Percentiles rank a stretch among this genome's conserved stretches.
Evolutionary conservation across 2,888 invertebrate genomes (phyloP).

Genomic region (Tridacna crocea): DNA sequence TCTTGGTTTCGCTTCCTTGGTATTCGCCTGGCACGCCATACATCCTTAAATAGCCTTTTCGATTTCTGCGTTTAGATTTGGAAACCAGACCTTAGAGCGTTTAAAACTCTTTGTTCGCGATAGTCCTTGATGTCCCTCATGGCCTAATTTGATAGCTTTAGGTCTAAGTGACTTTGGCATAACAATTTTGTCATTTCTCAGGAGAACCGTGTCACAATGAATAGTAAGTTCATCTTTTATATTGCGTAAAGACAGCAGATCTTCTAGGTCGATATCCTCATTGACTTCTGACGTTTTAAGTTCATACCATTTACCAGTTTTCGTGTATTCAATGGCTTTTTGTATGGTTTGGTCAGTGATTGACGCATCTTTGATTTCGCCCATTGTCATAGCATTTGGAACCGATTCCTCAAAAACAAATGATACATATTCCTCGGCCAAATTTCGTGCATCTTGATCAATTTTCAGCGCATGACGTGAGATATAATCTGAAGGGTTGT

Average conservation of each 20-base stretch:
- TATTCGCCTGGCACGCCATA: background rate
- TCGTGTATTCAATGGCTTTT: constrained; percentile 47
- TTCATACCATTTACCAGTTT: constrained; percentile 47
- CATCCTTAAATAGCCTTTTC: constrained; percentile 38
- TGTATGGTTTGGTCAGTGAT: constrained; percentile 51
- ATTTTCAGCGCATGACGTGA: constrained; percentile 58
- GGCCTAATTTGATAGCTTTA: constrained; percentile 58
- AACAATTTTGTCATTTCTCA: constrained; percentile 41
- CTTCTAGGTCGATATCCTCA: constrained; percentile 26
- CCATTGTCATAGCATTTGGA: constrained; percentile 64
- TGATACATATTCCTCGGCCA: constrained; percentile 67
- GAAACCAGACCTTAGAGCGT: constrained; percentile 70
- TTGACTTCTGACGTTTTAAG: constrained; percentile 29
- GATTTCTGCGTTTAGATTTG: constrained; percentile 52
- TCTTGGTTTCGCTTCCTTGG: background rate
- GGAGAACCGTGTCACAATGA: constrained; percentile 35
- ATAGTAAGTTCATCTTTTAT: constrained; percentile 52
- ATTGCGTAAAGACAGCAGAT: too few species aligned
- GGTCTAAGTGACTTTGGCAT: too few species aligned
- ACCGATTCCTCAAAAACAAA: constrained; percentile 51
- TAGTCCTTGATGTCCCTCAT: constrained; percentile 65
- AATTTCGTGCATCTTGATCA: constrained; percentile 27
- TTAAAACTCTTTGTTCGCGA: too few species aligned
- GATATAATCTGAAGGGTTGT: too few species aligned
- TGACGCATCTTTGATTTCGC: constrained; percentile 60